Evolutionary conservation across 2,113 vertebrate genomes (phyloP), one percentile per base, ranked within the genome.

Genomic region (Antechinus stuartii): DNA sequence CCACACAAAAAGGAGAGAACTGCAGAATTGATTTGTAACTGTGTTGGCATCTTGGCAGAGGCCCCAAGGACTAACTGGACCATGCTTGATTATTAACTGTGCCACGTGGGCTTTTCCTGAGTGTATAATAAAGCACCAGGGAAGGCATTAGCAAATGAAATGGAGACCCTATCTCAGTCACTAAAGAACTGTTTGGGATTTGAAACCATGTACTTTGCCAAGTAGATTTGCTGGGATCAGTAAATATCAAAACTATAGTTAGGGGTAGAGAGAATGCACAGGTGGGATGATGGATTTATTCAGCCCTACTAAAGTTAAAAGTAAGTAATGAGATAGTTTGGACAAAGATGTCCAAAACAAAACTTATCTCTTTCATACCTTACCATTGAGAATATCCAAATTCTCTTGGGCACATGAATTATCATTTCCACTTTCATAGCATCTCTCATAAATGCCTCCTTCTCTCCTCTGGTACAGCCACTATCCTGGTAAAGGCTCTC

Each of bases 1-100:
- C 5, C 95, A 91, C 95, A 91, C 96, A 93, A 57, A 94, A 94
- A 96, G 93, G 97, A 96, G 95, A 53, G 95, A 93, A 68, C 57
- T 95, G 96, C 95, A 90, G 35, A 95, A 92, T 96, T 97, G 97
- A 98, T 97, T 97, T 97, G 97, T 97, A 96, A 98, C 96, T 96
- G 89, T 94, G 94, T 95, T 96, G 96, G 97, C 90, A 94, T 97
- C 96, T 96, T 92, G 95, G 96, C 90, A 2, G 96, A 95, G 92
- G 91, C 94, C 95, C 96, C 97, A 96, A 95, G 97, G 94, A 96
- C 97, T 95, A 92, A 93, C 91, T 95, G 95, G 91, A 92, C 97
- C 97, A 97, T 97, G 96, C 97, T 97, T 8, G n/a, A 42, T 84
- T 84, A 84, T 84, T 84, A 84, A 84, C 68, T 42, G 30, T 68